phyloP scores from a whole-genome alignment of 2,888 invertebrate species.

The Sussaba pulchella region DNA sequence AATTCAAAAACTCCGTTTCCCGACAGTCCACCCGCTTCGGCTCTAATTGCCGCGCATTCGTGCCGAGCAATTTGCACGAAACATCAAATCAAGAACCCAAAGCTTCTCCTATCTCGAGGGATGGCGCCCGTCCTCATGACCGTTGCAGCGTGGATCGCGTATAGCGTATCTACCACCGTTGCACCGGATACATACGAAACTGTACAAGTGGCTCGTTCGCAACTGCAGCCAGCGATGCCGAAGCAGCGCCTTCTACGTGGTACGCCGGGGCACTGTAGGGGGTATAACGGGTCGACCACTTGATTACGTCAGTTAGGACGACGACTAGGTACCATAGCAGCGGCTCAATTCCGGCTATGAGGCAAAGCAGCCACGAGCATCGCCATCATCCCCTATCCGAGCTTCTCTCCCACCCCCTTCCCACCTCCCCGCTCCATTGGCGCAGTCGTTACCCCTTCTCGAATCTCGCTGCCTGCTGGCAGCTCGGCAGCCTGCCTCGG shows the following conservation, averaged over 20 bases:
- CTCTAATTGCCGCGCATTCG: neutral
- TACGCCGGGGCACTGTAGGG: conserved; percentile 29
- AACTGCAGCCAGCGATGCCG: conserved; percentile 10
- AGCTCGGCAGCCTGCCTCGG: conserved; percentile 54
- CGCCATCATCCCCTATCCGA: conserved; percentile 50
- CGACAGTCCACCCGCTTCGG: neutral
- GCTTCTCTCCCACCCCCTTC: conserved; percentile 39
- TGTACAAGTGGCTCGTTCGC: conserved; percentile 50
- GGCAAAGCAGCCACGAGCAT: conserved; percentile 61
- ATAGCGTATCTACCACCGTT: neutral
- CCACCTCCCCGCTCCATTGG: conserved; percentile 38
- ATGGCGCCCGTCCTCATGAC: neutral
- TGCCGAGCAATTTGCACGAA: neutral
- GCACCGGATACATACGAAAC: conserved; percentile 22
- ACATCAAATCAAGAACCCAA: conserved; percentile 18
- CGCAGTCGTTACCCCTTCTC: conserved; percentile 53
- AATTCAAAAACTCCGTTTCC: neutral
- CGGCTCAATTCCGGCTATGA: conserved; percentile 80
- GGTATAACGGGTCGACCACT: conserved; percentile 73
- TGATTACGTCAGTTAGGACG: conserved; percentile 82
- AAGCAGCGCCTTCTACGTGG: neutral
- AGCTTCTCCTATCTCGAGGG: neutral
- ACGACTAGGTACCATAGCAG: conserved; percentile 68
- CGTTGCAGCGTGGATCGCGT: neutral
- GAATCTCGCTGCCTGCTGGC: conserved; percentile 27